Evolutionary conservation across 1,140 invertebrate genomes (phyloP), one percentile per base, ranked within the genome.

Genomic region (Stegodyphus mimosarum): DNA sequence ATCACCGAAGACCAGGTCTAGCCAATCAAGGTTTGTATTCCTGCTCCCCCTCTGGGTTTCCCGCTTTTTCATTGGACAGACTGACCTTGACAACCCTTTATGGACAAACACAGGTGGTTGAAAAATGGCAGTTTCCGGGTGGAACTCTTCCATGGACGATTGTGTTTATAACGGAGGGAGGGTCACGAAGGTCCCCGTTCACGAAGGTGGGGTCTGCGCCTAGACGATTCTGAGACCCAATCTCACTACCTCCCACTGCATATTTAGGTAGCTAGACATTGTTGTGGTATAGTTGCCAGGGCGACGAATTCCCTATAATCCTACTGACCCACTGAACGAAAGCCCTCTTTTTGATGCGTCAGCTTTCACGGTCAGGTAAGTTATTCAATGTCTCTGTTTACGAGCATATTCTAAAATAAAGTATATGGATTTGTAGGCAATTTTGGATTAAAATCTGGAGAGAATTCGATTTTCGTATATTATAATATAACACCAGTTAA

Each of bases 41-140:
- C 50, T 11, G 10, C 15, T 48, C 64, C 70, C 66, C 76, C 73
- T 70, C 70, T 73, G 51, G 53, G 79, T 72, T 73, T 60, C 77
- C 77, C 70, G 48, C 15, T 81, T 50, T 73, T 50, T 33, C 70
- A 72, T 72, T 81, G 69, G 79, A 64, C 33, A 63, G 70, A 2
- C 49, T 81, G 79, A 81, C 79, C 79, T 81, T 81, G 79, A 81
- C 79, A 81, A 81, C 79, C 79, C 79, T 81, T 81, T 81, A 70
- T 81, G 55, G 70, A 81, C 79, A 81, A 81, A 81, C 79, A 81
- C 79, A 81, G 79, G 70, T 81, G 79, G 67, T 73, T 81, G 70
- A 75, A 81, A 78, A 81, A 81, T 71, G 33, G 79, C 51, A 52
- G 73, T 81, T 81, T 81, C 79, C 79, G 79, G 79, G 79, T 81